Evolutionary conservation across 2,797 vertebrate species (phyloP).

Genomic region (Enteromius viviparus): DNA sequence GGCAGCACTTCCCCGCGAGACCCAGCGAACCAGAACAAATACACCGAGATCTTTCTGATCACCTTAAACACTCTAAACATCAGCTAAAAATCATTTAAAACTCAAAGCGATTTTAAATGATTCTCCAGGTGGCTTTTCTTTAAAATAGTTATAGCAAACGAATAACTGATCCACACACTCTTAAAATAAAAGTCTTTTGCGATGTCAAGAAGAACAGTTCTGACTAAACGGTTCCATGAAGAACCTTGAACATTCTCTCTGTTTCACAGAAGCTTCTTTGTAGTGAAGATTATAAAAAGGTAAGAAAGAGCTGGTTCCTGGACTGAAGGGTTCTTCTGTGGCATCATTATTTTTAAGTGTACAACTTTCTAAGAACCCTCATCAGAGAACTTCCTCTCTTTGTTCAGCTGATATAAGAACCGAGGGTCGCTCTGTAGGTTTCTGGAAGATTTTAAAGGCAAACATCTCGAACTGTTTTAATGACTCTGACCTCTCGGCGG

Average conservation of each 20-base stretch:
- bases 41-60: too few species aligned
- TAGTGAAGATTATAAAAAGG: neutral
- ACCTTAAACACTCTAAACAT: too few species aligned
- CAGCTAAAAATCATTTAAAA: neutral
- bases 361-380: neutral
- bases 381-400: neutral
- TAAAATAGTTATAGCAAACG: neutral
- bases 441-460: neutral
- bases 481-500: slow-evolving; percentile 31
- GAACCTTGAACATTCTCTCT: neutral
- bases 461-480: slow-evolving; percentile 29
- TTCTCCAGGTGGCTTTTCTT: neutral
- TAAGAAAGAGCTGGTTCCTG: neutral
- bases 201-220: neutral
- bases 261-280: neutral
- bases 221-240: neutral
- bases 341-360: too few species aligned
- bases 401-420: neutral
- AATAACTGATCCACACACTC: neutral
- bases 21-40: too few species aligned
- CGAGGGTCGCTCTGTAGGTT: neutral
- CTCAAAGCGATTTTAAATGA: neutral
- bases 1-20: too few species aligned
- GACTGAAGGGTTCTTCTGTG: too few species aligned
- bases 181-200: neutral